Evolutionary conservation across 2,797 vertebrate species (phyloP).

Genomic region (Sebastes dallii): DNA sequence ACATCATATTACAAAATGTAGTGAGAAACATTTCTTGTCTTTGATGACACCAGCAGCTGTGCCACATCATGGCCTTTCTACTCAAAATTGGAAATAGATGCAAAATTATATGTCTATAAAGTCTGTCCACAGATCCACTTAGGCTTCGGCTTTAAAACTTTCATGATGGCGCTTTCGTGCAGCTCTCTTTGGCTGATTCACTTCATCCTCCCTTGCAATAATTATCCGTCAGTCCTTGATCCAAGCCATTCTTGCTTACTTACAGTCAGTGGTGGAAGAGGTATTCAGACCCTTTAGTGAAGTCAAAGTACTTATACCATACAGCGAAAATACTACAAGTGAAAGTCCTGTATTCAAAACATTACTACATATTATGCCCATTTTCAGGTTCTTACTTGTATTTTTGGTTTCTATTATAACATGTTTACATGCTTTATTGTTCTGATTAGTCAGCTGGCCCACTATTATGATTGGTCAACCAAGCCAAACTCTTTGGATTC

Average conservation of each 20-base stretch:
- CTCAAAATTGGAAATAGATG: neutral
- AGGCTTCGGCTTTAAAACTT: neutral
- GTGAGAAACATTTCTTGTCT: neutral
- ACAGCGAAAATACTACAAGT: neutral
- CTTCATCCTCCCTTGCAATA: neutral
- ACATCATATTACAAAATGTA: constrained; percentile 8
- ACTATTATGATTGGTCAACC: too few relatives aligned
- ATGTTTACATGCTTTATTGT: too few relatives aligned
- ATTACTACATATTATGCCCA: neutral
- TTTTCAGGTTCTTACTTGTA: too few relatives aligned
- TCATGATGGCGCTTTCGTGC: neutral
- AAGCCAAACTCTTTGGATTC: too few relatives aligned
- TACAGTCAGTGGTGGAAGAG: neutral
- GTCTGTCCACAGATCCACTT: neutral
- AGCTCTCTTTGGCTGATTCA: neutral
- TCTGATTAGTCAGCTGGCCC: too few relatives aligned
- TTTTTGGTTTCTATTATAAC: too few relatives aligned
- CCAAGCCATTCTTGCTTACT: neutral
- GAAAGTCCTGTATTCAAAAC: neutral
- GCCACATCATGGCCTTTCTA: neutral
- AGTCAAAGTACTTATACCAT: neutral
- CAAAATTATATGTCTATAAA: neutral
- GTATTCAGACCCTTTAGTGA: neutral
- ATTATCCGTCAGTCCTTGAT: neutral
- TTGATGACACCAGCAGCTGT: neutral